Percentiles rank a stretch among this genome's conserved stretches.
Evolutionary conservation across 2,888 invertebrate species (phyloP).

Genomic region (Nesidiocoris tenuis): DNA sequence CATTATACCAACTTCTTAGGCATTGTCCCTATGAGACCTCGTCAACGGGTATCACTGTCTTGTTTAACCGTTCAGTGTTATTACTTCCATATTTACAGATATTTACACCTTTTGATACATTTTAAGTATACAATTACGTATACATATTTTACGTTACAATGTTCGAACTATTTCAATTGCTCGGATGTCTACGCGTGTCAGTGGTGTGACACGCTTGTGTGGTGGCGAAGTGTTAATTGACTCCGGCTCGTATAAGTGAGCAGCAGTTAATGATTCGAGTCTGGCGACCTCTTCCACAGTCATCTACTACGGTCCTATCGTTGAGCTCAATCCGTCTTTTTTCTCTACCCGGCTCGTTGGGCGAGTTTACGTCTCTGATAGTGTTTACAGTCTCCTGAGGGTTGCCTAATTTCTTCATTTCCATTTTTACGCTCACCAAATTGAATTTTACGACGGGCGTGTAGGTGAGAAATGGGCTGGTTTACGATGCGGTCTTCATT

Average conservation of each 20-base stretch:
- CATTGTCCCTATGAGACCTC: too few relatives aligned
- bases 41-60: too few relatives aligned
- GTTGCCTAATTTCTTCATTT: not conserved
- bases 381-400: not conserved
- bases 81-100: too few relatives aligned
- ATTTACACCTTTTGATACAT: too few relatives aligned
- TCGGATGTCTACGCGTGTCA: too few relatives aligned
- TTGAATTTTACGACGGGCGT: not conserved
- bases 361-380: not conserved
- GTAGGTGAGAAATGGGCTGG: not conserved
- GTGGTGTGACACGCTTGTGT: not conserved
- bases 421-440: not conserved
- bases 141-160: too few relatives aligned
- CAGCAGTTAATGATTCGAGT: not conserved
- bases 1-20: too few relatives aligned
- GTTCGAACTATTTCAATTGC: too few relatives aligned
- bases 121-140: too few relatives aligned
- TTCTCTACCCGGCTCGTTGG: not conserved
- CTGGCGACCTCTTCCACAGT: not conserved
- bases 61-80: too few relatives aligned
- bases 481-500: too few relatives aligned
- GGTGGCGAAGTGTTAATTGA: not conserved
- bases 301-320: not conserved
- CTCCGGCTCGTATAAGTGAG: not conserved
- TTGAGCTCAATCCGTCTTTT: not conserved